These are phyloP conservation scores for Eucera pruinosa DNA, from an alignment of 2,888 invertebrate species.

Conservation along the genomic window DNA sequence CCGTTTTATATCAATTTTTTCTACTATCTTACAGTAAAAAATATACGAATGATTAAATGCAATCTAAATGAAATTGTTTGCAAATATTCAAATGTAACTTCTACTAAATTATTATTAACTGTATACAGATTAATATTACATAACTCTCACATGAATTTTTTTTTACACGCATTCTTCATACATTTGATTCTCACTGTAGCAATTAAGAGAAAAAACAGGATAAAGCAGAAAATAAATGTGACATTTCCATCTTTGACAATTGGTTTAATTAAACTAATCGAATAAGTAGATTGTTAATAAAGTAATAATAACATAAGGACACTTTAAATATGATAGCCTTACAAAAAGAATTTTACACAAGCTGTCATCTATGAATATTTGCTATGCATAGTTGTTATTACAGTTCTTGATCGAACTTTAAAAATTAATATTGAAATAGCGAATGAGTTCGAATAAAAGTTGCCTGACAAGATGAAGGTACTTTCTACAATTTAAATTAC, in stretches of 20 bases:
- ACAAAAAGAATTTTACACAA: constrained; percentile 8
- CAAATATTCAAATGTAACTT: constrained; percentile 41
- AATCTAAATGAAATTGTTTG: constrained; percentile 38
- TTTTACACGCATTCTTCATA: constrained; percentile 49
- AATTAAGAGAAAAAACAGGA: constrained; percentile 7
- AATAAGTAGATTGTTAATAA: constrained; percentile 15
- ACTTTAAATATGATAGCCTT: not conserved
- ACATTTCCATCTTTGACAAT: not conserved
- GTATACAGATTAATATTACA: constrained; percentile 48
- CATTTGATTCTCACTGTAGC: constrained; percentile 23
- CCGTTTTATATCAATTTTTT: constrained; percentile 27
- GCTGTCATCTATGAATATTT: not conserved
- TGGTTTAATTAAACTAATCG: not conserved
- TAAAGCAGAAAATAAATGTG: not conserved
- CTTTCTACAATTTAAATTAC: not conserved
- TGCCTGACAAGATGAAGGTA: not conserved
- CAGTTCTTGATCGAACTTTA: not conserved
- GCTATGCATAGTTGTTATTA: not conserved
- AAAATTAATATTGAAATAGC: not conserved
- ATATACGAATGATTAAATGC: constrained; percentile 50
- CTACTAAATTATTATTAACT: constrained; percentile 44
- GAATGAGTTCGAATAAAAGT: not conserved
- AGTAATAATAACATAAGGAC: not conserved
- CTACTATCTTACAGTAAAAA: constrained; percentile 54
- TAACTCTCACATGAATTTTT: constrained; percentile 36